Evolutionary conservation across 2,113 vertebrate species (phyloP), one percentile per base, ranked within the genome.

Genomic region (Cichladusa arquata): DNA sequence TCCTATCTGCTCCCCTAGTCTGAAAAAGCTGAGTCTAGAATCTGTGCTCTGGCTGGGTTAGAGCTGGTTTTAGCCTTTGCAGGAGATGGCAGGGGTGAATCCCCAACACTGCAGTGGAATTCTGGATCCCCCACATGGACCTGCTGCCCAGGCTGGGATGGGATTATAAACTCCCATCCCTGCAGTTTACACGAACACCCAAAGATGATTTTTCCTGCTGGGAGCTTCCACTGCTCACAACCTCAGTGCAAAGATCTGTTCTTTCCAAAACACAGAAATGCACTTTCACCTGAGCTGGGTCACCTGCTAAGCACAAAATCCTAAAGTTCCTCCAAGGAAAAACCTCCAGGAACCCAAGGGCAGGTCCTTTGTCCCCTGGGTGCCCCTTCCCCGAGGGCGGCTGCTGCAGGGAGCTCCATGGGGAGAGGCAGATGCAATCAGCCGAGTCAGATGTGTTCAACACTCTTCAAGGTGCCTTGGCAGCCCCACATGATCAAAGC

Each of bases 401-500:
- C 82, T 94, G 33, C 65, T 36, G 17, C 70, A 72, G 50, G n/a
- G 42, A 36, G 9, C 29, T 23, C 14, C 7, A 18, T 85, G 89
- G 91, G 19, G 51, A 48, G 31, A 42, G 77, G 91, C 72, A 91
- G 91, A 86, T 87, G 87, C 70, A 25, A 57, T 93, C 88, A 78
- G 76, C 88, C 79, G 2, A 22, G 50, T 31, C 54, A 8, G 18
- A 14, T 13, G 22, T 31, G 74, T 45, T 80, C 34, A 72, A 54
- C 74, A 31, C 23, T 12, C 93, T 85, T 73, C 48, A 34, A 91
- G 91, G 78, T 69, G 88, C 2, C 19, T 81, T 92, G 92, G 91
- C 92, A 91, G 93, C 19, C 92, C 57, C 73, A 50, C 23, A 14
- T 60, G 84, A 94, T 97, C 93, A 96, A 92, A 97, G 93, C 70